Evolutionary conservation across 2,888 invertebrate species (phyloP), one percentile per base, ranked within the genome.

Genomic region (Tryphoninae sp.): DNA sequence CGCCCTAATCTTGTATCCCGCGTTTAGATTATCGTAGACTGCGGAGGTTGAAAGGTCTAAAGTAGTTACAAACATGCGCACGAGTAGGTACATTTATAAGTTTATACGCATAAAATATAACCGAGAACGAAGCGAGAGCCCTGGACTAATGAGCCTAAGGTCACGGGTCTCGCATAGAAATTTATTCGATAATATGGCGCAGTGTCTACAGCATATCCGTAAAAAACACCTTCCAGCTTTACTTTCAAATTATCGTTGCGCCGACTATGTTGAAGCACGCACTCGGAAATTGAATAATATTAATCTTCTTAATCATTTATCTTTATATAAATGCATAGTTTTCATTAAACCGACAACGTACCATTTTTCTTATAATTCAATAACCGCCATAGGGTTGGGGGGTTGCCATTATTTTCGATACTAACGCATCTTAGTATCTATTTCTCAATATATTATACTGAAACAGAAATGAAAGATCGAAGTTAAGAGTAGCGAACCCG

Each of bases 1-100:
- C 80, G 80, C 80, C 80, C 75, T 80, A 80, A 80, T 80, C 80
- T 80, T 80, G 80, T 80, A 80, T 80, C 80, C 72, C 80, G 53
- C 76, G 76, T 80, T 80, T 76, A 80, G 76, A 80, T 80, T 76
- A 80, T 76, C 80, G 42, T 67, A 51, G 67, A 72, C 67, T 76
- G 80, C 33, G 53, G 72, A 80, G 80, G 80, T 76, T 68, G 58
- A 80, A 76, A 67, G 76, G 71, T 80, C 67, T 67, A 45, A n/a
- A 59, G 69, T 58, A 26, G 69, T 59, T 75, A 51, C 58, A 53
- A 62, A 59, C 22, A 62, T 64, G 42, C 45, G 59, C 69, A 22
- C 26, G n/a, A 6, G 23, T 9, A 9, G 13, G 23, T 9, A 9
- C 22, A 45, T 45, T 45, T 51, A 19, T 55, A 16, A 22, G 42